Evolutionary conservation across 1,140 invertebrate species (phyloP).

Genomic region (Diabrotica undecimpunctata): DNA sequence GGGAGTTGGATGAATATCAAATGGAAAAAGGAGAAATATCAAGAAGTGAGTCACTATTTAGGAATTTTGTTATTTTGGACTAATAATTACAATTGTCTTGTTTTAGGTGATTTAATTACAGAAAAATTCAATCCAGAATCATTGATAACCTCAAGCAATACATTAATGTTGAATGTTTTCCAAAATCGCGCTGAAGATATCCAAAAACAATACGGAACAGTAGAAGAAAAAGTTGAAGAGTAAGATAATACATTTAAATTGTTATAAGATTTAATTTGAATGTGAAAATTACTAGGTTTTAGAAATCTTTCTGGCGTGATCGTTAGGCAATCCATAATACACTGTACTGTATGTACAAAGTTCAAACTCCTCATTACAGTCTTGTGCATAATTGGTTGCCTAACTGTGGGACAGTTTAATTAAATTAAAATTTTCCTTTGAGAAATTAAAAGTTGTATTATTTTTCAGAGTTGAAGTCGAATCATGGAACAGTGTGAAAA

Average conservation of each 20-base stretch:
- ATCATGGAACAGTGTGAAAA: conserved; percentile 17
- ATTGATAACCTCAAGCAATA: conserved; percentile 10
- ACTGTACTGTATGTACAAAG: no score
- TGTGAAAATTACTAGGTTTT: no score
- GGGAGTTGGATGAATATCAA: conserved; percentile 33
- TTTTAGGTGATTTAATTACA: conserved; percentile 28
- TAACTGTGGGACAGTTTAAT: no score
- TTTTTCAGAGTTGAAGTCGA: conserved; percentile 19
- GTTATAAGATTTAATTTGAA: no score
- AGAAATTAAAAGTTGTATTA: no score
- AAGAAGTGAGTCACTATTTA: conserved; percentile 22
- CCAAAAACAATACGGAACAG: conserved; percentile 16
- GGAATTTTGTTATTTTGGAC: no score
- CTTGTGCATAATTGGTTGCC: no score
- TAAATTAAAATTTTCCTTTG: no score
- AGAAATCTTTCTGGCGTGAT: no score
- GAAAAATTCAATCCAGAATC: conserved; percentile 25
- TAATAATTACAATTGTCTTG: no score
- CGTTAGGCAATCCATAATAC: no score
- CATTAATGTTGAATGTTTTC: conserved; percentile 27
- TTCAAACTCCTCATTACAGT: no score
- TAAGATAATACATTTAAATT: conserved; percentile 5
- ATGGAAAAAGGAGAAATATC: conserved; percentile 35
- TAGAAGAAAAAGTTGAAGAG: conserved; percentile 13
- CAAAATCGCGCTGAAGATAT: conserved; percentile 17